Conservation (phyloP, 1,140 invertebrate genomes). For the Centruroides vittatus region DNA sequence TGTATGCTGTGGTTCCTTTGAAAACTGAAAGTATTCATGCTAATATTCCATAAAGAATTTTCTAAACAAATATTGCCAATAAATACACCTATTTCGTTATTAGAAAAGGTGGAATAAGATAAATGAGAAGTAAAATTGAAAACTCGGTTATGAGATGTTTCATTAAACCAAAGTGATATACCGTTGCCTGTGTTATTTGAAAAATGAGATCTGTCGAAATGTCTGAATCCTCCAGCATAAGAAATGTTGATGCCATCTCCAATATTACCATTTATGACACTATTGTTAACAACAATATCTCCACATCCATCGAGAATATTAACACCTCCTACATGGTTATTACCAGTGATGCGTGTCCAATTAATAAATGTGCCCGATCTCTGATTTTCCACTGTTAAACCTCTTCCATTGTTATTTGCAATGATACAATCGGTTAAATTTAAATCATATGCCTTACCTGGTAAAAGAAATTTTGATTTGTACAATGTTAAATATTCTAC, state of each 20-base stretch:
- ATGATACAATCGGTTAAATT: slow-evolving; percentile 72
- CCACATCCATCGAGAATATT: slow-evolving; percentile 70
- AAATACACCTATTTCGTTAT: slow-evolving; percentile 60
- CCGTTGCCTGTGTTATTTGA: slow-evolving; percentile 58
- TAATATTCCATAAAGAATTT: slow-evolving; percentile 52
- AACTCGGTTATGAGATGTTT: slow-evolving; percentile 61
- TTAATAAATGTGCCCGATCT: slow-evolving; percentile 64
- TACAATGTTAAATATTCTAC: not conserved
- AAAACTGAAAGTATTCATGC: slow-evolving; percentile 65
- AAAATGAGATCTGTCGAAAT: slow-evolving; percentile 66
- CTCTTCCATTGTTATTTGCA: slow-evolving; percentile 80
- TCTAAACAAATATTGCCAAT: slow-evolving; percentile 44
- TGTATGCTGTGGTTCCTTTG: slow-evolving; percentile 58
- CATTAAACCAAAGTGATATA: slow-evolving; percentile 74
- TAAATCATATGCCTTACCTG: slow-evolving; percentile 69
- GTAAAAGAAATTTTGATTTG: slow-evolving; percentile 9
- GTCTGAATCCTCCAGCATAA: slow-evolving; percentile 73
- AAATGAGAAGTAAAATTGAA: slow-evolving; percentile 36
- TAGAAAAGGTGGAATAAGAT: slow-evolving; percentile 69
- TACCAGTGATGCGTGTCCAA: slow-evolving; percentile 64
- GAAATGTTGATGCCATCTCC: slow-evolving; percentile 60
- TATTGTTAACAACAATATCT: slow-evolving; percentile 83
- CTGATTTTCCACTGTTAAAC: slow-evolving; percentile 69
- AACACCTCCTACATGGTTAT: slow-evolving; percentile 72
- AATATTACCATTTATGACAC: slow-evolving; percentile 73